phyloP scores from a whole-genome alignment of 2,888 invertebrate species.

The Dione juno region DNA sequence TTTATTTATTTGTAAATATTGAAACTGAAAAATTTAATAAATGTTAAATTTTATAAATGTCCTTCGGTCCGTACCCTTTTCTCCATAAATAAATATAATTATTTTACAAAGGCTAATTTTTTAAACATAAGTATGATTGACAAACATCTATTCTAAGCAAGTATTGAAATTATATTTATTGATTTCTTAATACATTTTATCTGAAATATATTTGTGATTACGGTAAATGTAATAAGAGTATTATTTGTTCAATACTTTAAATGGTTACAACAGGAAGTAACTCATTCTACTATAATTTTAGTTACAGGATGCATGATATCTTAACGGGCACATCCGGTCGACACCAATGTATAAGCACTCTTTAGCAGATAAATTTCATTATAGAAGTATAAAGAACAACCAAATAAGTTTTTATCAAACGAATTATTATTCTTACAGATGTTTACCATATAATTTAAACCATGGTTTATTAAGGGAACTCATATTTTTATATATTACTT shows the following conservation, averaged over 20 bases:
- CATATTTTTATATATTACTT: too few species aligned
- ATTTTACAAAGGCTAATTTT: too few species aligned
- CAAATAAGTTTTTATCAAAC: neutral
- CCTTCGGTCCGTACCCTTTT: too few species aligned
- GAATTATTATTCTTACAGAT: too few species aligned
- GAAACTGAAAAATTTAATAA: too few species aligned
- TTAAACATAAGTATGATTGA: too few species aligned
- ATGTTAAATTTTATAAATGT: too few species aligned
- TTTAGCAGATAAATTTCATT: conserved; percentile 5
- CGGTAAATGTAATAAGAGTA: neutral
- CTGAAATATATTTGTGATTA: neutral
- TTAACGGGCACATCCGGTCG: conserved; percentile 63
- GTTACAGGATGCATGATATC: conserved; percentile 64
- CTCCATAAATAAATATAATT: too few species aligned
- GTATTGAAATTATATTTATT: too few species aligned
- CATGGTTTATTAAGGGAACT: too few species aligned
- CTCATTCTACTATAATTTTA: conserved; percentile 63
- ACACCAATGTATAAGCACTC: conserved; percentile 39
- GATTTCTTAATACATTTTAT: neutral
- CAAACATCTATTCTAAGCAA: too few species aligned
- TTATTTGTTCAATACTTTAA: conserved; percentile 2
- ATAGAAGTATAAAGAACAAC: neutral
- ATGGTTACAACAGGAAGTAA: conserved; percentile 53
- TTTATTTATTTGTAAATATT: too few species aligned
- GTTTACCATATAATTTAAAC: neutral